phyloP scores from a whole-genome alignment of 2,113 vertebrate genomes.

The Salvator merianae region DNA sequence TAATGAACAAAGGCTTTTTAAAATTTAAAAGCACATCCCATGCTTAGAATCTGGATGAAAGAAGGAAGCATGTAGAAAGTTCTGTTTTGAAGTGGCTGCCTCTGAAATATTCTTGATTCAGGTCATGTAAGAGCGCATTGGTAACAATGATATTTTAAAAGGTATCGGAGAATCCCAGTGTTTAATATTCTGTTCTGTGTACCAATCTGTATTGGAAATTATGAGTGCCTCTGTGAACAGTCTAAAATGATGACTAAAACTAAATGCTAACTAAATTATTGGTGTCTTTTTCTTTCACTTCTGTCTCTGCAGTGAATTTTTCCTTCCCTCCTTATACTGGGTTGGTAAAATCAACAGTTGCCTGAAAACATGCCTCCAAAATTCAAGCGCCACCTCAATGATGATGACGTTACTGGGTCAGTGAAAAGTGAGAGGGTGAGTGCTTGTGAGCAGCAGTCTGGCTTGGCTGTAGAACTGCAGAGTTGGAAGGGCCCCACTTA shows the following conservation, averaged over 20 bases:
- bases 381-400: conserved; percentile 96
- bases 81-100: background rate
- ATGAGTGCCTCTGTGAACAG: background rate
- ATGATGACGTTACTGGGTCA: conserved; percentile 96
- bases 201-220: background rate
- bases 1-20: background rate
- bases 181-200: background rate
- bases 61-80: background rate
- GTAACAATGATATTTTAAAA: background rate
- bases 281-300: background rate
- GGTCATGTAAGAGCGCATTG: too few species aligned
- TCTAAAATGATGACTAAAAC: background rate
- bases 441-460: background rate
- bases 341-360: background rate
- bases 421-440: conserved; percentile 96
- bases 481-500: background rate
- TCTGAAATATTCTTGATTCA: background rate
- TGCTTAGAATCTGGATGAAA: background rate
- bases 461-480: background rate
- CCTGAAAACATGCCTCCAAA: conserved; percentile 89
- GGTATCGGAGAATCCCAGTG: background rate
- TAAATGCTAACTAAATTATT: background rate
- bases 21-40: background rate
- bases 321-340: conserved; percentile 18
- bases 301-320: conserved; percentile 31